Conservation (phyloP, 2,113 vertebrate species). For the Cryptomyrus ogoouensis region DNA sequence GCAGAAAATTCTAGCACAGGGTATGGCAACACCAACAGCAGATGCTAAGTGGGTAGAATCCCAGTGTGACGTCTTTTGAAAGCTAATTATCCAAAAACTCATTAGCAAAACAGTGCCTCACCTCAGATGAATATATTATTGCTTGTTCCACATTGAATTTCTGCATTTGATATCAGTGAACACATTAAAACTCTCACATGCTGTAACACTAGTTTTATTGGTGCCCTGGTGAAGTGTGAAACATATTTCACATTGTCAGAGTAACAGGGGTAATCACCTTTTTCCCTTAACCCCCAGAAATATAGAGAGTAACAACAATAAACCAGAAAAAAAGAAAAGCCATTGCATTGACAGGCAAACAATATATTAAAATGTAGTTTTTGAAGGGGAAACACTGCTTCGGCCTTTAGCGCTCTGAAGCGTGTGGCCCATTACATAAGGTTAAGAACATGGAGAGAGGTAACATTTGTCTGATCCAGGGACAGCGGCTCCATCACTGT, state of each 20-base stretch:
- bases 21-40: neutral
- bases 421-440: neutral
- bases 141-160: neutral
- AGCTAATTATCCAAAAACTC: slow-evolving; percentile 6
- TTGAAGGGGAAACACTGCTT: neutral
- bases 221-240: neutral
- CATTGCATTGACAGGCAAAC: neutral
- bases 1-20: neutral
- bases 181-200: neutral
- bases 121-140: neutral
- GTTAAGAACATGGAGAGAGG: neutral
- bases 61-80: neutral
- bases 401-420: neutral
- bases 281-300: neutral
- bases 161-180: neutral
- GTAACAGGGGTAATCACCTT: neutral
- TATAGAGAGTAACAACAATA: neutral
- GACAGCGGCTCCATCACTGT: neutral
- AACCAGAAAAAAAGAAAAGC: neutral
- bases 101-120: neutral
- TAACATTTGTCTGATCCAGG: neutral
- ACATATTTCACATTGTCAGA: neutral
- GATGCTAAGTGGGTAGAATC: neutral
- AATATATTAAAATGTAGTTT: neutral
- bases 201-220: neutral